Conservation (phyloP, 2,113 vertebrate genomes). For the Terrapene triunguis region DNA sequence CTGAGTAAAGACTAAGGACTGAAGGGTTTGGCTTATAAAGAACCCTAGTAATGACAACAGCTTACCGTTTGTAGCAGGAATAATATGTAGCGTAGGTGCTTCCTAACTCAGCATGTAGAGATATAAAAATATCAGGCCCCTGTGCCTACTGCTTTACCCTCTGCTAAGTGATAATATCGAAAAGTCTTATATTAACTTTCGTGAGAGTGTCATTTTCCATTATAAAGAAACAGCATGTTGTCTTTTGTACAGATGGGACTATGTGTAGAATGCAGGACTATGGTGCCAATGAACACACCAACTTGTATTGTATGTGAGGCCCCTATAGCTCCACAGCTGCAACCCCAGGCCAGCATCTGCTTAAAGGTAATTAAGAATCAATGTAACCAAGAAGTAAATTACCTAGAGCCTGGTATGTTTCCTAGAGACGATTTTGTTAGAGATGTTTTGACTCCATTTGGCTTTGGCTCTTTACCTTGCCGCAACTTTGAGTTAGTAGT, state of each 20-base stretch:
- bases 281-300: slow-evolving; percentile 86
- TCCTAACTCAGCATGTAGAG: not conserved
- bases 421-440: not conserved
- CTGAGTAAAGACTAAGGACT: not conserved
- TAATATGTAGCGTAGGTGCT: not conserved
- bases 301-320: slow-evolving; percentile 91
- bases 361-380: slow-evolving; percentile 81
- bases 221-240: not conserved
- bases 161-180: not conserved
- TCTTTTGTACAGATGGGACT: slow-evolving; percentile 80
- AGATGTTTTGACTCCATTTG: not conserved
- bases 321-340: slow-evolving; percentile 80
- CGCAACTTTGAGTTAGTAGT: not conserved
- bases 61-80: not conserved
- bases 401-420: not conserved
- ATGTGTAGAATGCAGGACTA: slow-evolving; percentile 84
- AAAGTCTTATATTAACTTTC: not conserved
- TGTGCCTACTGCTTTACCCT: not conserved
- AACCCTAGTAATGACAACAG: not conserved
- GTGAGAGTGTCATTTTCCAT: not conserved
- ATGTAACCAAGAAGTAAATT: not conserved
- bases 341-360: slow-evolving; percentile 75
- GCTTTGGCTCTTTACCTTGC: not conserved
- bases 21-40: not conserved
- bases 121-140: not conserved